Evolutionary conservation across 2,888 invertebrate species (phyloP), one percentile per base, ranked within the genome.

Genomic region (Drosophila subsilvestris): DNA sequence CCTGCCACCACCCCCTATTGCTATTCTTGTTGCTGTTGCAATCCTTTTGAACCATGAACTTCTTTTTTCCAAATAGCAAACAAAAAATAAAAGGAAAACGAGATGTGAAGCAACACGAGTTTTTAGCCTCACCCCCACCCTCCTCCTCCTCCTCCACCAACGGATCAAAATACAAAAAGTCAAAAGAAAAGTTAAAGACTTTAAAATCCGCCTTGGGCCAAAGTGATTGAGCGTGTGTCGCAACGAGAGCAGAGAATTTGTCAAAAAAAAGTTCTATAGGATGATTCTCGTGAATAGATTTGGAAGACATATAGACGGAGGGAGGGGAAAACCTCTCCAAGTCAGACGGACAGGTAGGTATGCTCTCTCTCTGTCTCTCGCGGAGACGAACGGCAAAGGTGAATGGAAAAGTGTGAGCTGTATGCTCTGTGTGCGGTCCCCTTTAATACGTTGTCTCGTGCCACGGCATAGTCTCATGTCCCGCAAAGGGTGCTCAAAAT

Each of bases 141-240:
- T n/a, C n/a, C n/a, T n/a, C n/a, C n/a, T n/a, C n/a, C n/a, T n/a
- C n/a, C n/a, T n/a, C n/a, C n/a, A n/a, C n/a, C n/a, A n/a, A n/a
- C n/a, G n/a, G 65, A 55, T 63, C 72, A 72, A 62, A 67, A 58
- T 73, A 67, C 53, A 54, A 69, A 70, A 79, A 84, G 82, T 86
- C 85, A 85, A 81, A 69, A 74, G 82, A 82, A 84, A 86, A 80
- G 80, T 87, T 80, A 78, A 82, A 79, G 80, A 87, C 80, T 82
- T 87, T 78, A 80, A 86, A 84, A 79, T 79, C 80, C 86, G 74
- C 59, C 80, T 71, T 74, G 69, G 73, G 67, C 77, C 75, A 80
- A 80, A 83, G 86, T 86, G 80, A 86, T 86, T 80, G 80, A 81
- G 74, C 71, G 74, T 76, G 78, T 73, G 74, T 68, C 72, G 68